These are phyloP conservation scores for Enteromius anoplus DNA, from an alignment of 2,797 vertebrate species.

Conservation along the genomic window DNA sequence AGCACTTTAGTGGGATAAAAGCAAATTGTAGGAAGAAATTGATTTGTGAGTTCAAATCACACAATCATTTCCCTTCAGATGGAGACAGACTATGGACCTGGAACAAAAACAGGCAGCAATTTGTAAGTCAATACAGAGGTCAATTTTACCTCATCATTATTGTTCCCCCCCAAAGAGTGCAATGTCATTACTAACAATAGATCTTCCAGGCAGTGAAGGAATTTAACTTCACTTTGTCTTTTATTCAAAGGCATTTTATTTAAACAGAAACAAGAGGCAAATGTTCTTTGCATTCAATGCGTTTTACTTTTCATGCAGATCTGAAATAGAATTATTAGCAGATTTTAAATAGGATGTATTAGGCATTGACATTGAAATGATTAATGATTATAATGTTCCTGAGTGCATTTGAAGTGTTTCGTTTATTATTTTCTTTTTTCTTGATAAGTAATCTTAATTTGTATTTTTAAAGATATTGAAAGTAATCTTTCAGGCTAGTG, in stretches of 20 bases:
- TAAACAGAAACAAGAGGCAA: background rate
- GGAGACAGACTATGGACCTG: conserved; percentile 2
- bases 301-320: background rate
- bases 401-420: background rate
- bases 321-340: background rate
- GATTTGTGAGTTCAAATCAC: conserved; percentile 13
- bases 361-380: background rate
- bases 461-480: background rate
- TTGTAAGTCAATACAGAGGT: conserved; percentile 14
- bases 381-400: background rate
- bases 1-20: conserved; percentile 16
- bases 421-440: too few relatives aligned
- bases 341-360: background rate
- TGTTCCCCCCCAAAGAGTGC: background rate
- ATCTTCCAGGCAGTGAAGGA: background rate
- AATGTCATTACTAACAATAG: background rate
- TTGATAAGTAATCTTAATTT: too few relatives aligned
- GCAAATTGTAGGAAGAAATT: background rate
- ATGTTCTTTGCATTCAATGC: conserved; percentile 1
- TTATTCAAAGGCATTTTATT: background rate
- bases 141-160: conserved; percentile 13
- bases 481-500: too few relatives aligned
- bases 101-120: conserved; percentile 20
- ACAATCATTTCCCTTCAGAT: background rate
- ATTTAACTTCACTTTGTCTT: background rate